Base-by-base conservation (phyloP, 2,888 invertebrate species). In the Hemistola chrysoprasaria region DNA sequence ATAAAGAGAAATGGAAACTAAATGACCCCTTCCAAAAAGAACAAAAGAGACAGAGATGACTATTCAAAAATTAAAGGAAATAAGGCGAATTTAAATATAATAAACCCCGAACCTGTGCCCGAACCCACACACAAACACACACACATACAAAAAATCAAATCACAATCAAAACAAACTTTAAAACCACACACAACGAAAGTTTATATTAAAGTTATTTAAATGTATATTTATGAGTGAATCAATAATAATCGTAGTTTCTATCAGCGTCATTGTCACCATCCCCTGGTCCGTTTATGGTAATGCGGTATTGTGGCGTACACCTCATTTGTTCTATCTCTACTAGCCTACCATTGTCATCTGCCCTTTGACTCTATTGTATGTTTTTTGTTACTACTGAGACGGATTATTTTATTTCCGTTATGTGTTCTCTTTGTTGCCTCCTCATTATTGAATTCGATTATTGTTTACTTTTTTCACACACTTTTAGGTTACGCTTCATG, bases 351-450 rank as follows among this genome's bases (percentile, higher is more conserved):
- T 86, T 87, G 87, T 87, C 81, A 78, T 78, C 44, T 85, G 80
- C 79, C 84, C 87, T 87, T 85, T 87, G 87, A 85, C 88, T 85
- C 82, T 47, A 87, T 87, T 88, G 88, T 88, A 61, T 79, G 72
- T 84, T 88, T 87, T 86, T 87, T 87, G 79, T 85, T 67, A 72
- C 71, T 65, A 62, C 70, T 60, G 63, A 65, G 65, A 57, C 62
- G 77, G 85, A 86, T 85, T 78, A 87, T 86, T 88, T 88, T 82
- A 88, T 88, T 85, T 87, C 86, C 87, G 84, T 82, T 84, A 77
- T 74, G 66, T 71, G 65, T 71, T 62, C 52, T 61, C 66, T 81
- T 76, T 81, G 76, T 78, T 78, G 74, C 70, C 62, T 71, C 55
- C 62, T 74, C 61, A 64, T 73, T 73, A 71, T 70, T 68, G 60